Evolutionary conservation across 2,888 invertebrate genomes (phyloP).

Genomic region (Cetonia aurata): DNA sequence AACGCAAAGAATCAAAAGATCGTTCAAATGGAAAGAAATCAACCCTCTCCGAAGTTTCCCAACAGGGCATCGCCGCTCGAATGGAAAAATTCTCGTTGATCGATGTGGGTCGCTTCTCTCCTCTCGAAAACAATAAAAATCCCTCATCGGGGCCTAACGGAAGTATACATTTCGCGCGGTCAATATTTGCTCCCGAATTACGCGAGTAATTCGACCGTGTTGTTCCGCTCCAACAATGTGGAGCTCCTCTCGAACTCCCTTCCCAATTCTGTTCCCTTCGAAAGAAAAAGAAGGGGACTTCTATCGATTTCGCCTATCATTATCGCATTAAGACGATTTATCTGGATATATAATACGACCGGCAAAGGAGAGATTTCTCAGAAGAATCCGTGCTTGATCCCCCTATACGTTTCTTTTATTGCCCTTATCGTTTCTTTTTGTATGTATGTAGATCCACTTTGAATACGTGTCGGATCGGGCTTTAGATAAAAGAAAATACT

Average conservation of each 20-base stretch:
- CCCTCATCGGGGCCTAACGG: neutral
- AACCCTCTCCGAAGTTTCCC: no score
- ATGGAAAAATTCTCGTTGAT: constrained; percentile 28
- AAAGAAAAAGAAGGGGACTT: constrained; percentile 14
- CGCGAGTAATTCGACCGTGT: constrained; percentile 17
- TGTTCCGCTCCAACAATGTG: neutral
- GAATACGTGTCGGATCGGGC: no score
- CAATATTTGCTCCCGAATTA: constrained; percentile 27
- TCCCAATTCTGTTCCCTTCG: no score
- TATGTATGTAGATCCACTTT: no score
- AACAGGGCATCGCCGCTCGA: neutral
- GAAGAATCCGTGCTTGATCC: no score
- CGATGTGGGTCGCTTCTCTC: constrained; percentile 12
- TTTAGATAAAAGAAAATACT: no score
- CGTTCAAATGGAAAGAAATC: no score
- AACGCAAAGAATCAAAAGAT: no score
- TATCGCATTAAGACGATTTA: constrained; percentile 38
- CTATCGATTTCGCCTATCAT: constrained; percentile 37
- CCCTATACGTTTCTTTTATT: no score
- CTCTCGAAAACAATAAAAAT: constrained; percentile 29
- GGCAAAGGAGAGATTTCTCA: no score
- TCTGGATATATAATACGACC: neutral
- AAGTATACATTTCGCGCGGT: neutral
- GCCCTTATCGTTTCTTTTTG: no score
- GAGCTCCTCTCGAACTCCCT: no score